These are phyloP conservation scores for Caligus rogercresseyi DNA, from an alignment of 1,140 invertebrate genomes.

Conservation along the genomic window DNA sequence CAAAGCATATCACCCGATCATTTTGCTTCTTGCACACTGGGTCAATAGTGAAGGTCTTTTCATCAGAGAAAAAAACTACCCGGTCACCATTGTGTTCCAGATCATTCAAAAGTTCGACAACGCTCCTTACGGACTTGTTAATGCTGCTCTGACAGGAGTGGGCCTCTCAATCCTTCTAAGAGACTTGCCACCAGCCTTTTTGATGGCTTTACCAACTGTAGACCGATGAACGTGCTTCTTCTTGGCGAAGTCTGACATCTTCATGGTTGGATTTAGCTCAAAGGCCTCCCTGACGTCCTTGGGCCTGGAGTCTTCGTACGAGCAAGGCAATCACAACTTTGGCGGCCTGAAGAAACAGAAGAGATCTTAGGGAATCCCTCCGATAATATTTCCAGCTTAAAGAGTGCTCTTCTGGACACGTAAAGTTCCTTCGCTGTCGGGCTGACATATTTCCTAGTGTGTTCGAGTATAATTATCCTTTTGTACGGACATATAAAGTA, in stretches of 20 bases:
- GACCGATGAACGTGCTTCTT: background rate
- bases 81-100: background rate
- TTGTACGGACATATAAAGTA: too few species aligned
- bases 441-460: too few species aligned
- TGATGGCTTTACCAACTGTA: background rate
- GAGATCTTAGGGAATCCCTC: too few species aligned
- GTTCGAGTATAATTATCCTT: too few species aligned
- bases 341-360: too few species aligned
- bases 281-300: background rate
- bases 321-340: too few species aligned
- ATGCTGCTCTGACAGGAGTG: background rate
- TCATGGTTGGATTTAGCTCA: background rate
- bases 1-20: conserved; percentile 1
- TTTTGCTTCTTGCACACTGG: background rate
- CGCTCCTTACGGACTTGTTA: background rate
- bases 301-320: too few species aligned
- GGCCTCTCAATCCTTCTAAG: background rate
- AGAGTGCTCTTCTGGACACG: too few species aligned
- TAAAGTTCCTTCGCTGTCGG: too few species aligned
- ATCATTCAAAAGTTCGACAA: conserved; percentile 3
- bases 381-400: too few species aligned
- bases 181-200: background rate
- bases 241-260: background rate
- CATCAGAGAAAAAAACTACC: background rate
- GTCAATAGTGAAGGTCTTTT: background rate